Conservation (phyloP, 2,797 vertebrate species). For the Molothrus ater region DNA sequence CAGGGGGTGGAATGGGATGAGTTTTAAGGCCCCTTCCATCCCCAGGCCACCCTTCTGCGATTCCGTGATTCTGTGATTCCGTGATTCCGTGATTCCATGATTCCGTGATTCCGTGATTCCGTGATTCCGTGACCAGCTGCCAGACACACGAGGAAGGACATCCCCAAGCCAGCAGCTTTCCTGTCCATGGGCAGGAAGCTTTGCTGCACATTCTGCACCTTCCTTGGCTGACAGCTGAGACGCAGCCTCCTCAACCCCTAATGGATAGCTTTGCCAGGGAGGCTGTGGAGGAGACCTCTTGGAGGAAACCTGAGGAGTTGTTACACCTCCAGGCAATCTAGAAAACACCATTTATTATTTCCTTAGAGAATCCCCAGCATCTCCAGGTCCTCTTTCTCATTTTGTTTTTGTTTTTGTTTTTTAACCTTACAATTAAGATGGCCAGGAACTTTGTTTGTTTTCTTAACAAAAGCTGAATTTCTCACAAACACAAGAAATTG, state of each 20-base stretch:
- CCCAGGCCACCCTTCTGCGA: no score
- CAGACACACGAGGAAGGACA: not conserved
- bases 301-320: no score
- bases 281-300: not conserved
- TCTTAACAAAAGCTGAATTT: not conserved
- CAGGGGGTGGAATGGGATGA: fast-evolving
- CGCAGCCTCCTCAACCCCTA: not conserved
- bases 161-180: not conserved
- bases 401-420: not conserved
- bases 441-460: not conserved
- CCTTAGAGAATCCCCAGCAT: not conserved
- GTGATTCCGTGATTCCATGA: fast-evolving
- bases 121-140: fast-evolving
- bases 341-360: not conserved
- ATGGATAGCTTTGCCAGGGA: not conserved
- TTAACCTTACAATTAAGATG: not conserved
- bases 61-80: fast-evolving
- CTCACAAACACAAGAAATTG: not conserved
- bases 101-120: not conserved
- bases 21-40: not conserved
- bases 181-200: not conserved
- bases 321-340: not conserved
- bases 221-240: no score
- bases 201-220: not conserved
- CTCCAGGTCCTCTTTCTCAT: not conserved